phyloP scores from a whole-genome alignment of 2,888 invertebrate genomes.

The Ischnus inquisitorius region DNA sequence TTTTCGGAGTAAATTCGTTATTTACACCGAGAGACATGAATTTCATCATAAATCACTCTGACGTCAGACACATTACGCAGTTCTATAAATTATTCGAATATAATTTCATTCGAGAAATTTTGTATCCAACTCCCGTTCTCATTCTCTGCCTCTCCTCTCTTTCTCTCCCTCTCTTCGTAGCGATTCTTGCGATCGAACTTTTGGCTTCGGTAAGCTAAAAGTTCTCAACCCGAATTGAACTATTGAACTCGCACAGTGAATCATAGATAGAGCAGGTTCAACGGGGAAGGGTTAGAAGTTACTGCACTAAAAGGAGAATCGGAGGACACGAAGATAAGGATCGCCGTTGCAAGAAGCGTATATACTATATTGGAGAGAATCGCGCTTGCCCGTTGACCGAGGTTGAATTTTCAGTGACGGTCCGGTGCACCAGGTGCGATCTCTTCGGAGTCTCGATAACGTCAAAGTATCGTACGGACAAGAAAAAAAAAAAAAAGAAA shows the following conservation, averaged over 20 bases:
- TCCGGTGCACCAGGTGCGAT: slow-evolving; percentile 71
- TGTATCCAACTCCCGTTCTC: not conserved
- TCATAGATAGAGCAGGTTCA: slow-evolving; percentile 12
- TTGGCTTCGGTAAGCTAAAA: slow-evolving; percentile 7
- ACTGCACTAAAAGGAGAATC: slow-evolving; percentile 22
- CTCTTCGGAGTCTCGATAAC: slow-evolving; percentile 75
- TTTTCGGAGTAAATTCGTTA: not conserved
- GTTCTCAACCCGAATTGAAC: slow-evolving; percentile 30
- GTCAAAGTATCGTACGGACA: slow-evolving; percentile 70
- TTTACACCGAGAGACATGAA: not conserved
- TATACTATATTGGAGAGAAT: slow-evolving; percentile 34
- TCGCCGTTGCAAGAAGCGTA: slow-evolving; percentile 9
- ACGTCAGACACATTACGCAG: not conserved
- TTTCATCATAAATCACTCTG: slow-evolving; percentile 3
- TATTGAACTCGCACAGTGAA: slow-evolving; percentile 28
- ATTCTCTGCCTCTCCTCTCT: not conserved
- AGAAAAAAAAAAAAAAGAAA: not conserved
- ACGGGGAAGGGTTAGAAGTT: slow-evolving; percentile 4
- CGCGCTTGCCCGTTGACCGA: slow-evolving; percentile 24
- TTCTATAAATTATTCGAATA: slow-evolving; percentile 13
- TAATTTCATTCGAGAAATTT: slow-evolving; percentile 12
- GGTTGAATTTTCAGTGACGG: slow-evolving; percentile 70
- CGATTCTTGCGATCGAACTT: slow-evolving; percentile 2
- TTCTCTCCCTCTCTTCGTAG: not conserved
- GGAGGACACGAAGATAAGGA: slow-evolving; percentile 14